Evolutionary conservation across 2,888 invertebrate genomes (phyloP).

Genomic region (Tipula lateralis): DNA sequence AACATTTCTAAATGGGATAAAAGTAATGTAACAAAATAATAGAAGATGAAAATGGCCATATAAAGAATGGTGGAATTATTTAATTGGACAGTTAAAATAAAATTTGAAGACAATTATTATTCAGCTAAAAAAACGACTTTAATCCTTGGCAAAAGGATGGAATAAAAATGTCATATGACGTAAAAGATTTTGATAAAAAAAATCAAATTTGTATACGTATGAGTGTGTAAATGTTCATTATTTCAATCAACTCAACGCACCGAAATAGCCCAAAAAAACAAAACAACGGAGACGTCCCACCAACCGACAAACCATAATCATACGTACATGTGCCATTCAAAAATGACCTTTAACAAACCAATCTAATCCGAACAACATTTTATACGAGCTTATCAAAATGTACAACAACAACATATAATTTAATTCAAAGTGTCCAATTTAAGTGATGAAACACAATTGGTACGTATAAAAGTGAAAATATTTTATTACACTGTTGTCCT

Average conservation of each 20-base stretch:
- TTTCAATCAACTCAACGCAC: neutral
- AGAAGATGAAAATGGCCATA: neutral
- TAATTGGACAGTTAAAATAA: neutral
- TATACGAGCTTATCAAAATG: neutral
- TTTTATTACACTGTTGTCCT: neutral
- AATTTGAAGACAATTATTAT: neutral
- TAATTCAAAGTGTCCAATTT: conserved; percentile 1
- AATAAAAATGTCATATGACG: neutral
- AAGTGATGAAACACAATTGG: neutral
- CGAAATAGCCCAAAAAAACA: neutral
- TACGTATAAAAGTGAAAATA: neutral
- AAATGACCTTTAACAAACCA: neutral
- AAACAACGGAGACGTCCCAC: neutral
- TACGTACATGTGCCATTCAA: neutral
- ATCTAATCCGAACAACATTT: neutral
- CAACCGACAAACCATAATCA: neutral
- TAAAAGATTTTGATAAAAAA: neutral
- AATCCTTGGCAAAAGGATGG: neutral
- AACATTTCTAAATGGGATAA: neutral
- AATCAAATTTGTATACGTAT: neutral
- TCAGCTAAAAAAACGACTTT: neutral
- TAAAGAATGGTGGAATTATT: neutral
- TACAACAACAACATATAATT: neutral
- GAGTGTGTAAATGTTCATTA: neutral
- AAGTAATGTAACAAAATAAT: neutral